Conservation (phyloP, 2,888 invertebrate genomes). For the Hylaea fasciaria region DNA sequence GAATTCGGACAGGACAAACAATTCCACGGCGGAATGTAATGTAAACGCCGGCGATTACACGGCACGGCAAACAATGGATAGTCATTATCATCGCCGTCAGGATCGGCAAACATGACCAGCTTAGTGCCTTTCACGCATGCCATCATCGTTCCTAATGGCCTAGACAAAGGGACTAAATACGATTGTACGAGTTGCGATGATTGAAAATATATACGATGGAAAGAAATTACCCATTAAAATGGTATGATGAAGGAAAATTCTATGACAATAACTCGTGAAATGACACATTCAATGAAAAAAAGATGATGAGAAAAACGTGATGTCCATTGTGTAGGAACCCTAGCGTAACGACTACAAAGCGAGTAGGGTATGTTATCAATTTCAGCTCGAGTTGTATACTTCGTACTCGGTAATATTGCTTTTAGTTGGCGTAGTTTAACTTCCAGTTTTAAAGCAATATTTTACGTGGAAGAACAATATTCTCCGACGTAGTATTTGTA, state of each 20-base stretch:
- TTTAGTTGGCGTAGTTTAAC: constrained; percentile 25
- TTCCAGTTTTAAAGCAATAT: constrained; percentile 26
- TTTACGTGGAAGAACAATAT: constrained; percentile 22
- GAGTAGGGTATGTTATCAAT: constrained; percentile 31
- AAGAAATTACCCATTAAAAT: constrained; percentile 9
- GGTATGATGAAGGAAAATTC: constrained; percentile 18
- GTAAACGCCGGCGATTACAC: constrained; percentile 35
- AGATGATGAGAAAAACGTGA: constrained; percentile 6
- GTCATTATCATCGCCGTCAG: constrained; percentile 33
- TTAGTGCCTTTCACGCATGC: not conserved
- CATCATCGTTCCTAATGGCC: constrained; percentile 5
- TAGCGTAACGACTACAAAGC: constrained; percentile 26
- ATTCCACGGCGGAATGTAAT: constrained; percentile 38
- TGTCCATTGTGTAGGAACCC: constrained; percentile 22
- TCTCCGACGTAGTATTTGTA: constrained; percentile 22
- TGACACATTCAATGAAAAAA: constrained; percentile 6
- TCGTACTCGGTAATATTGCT: constrained; percentile 19
- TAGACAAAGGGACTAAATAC: constrained; percentile 8
- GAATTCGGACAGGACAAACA: constrained; percentile 43
- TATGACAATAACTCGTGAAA: constrained; percentile 6
- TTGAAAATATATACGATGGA: no score
- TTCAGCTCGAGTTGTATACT: constrained; percentile 20
- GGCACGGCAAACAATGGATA: constrained; percentile 36
- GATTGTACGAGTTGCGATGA: constrained; percentile 3
- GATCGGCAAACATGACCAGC: constrained; percentile 32